Evolutionary conservation across 1,140 invertebrate genomes (phyloP).

Genomic region (Psix sp.): DNA sequence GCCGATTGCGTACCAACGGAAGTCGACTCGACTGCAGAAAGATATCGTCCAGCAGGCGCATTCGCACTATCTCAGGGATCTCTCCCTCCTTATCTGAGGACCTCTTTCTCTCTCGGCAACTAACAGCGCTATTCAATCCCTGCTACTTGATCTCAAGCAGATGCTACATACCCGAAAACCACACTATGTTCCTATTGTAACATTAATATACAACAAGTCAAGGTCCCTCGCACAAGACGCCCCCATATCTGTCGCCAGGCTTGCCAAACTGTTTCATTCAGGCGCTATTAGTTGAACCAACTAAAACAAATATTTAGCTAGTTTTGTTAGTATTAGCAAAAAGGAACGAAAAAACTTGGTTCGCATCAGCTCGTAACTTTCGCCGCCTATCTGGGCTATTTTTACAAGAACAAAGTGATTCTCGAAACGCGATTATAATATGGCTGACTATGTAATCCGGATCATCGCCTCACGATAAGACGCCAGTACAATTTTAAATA

Average conservation of each 20-base stretch:
- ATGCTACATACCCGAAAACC: slow-evolving; percentile 66
- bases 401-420: slow-evolving; percentile 25
- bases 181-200: slow-evolving; percentile 70
- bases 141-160: slow-evolving; percentile 75
- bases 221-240: slow-evolving; percentile 57
- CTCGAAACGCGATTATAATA: slow-evolving; percentile 43
- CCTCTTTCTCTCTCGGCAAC: slow-evolving; percentile 20
- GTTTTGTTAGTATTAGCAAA: background rate
- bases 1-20: slow-evolving; percentile 56
- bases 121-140: slow-evolving; percentile 52
- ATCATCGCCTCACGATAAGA: slow-evolving; percentile 61
- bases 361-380: slow-evolving; percentile 2
- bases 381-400: slow-evolving; percentile 8
- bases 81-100: slow-evolving; percentile 1
- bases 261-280: slow-evolving; percentile 20
- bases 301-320: slow-evolving; percentile 27
- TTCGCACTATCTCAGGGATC: slow-evolving; percentile 40
- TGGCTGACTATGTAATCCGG: slow-evolving; percentile 57
- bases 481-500: slow-evolving; percentile 67
- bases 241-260: slow-evolving; percentile 36
- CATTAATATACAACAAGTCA: slow-evolving; percentile 55
- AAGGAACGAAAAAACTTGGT: too few species aligned
- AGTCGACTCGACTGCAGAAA: slow-evolving; percentile 62
- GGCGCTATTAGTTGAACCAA: slow-evolving; percentile 21
- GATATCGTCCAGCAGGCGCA: slow-evolving; percentile 54